Percentiles rank a stretch among this genome's conserved stretches.
phyloP scores from a whole-genome alignment of 2,888 invertebrate species.

The Calameuta idolon region DNA sequence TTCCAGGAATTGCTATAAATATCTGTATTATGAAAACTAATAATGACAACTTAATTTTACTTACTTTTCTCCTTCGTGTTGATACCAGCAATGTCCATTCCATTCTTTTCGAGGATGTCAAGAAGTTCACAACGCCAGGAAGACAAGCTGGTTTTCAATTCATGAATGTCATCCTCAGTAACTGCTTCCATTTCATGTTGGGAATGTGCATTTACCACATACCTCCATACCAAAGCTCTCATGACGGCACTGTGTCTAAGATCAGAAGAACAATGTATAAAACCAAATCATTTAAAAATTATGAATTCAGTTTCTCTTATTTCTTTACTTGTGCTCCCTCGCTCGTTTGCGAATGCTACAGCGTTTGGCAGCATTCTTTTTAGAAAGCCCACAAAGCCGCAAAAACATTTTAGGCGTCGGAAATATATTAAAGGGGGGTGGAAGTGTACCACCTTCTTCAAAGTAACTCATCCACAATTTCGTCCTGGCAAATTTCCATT shows the following conservation, averaged over 20 bases:
- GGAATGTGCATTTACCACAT: slow-evolving; percentile 88
- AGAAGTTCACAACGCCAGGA: slow-evolving; percentile 92
- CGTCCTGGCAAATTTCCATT: slow-evolving; percentile 97
- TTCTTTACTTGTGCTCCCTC: slow-evolving; percentile 46
- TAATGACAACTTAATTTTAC: slow-evolving; percentile 36
- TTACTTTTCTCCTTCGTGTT: slow-evolving; percentile 81
- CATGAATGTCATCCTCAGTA: slow-evolving; percentile 94
- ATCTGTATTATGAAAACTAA: not conserved
- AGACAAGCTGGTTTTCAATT: slow-evolving; percentile 93
- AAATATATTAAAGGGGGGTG: slow-evolving; percentile 93
- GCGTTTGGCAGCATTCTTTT: slow-evolving; percentile 49
- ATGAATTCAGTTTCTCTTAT: slow-evolving; percentile 6
- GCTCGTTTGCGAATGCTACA: slow-evolving; percentile 40
- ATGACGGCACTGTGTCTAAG: slow-evolving; percentile 82
- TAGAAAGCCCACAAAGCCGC: slow-evolving; percentile 75
- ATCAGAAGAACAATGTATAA: not conserved
- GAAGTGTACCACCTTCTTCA: slow-evolving; percentile 89
- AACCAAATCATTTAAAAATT: not conserved
- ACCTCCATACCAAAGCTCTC: slow-evolving; percentile 91
- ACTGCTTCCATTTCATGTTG: slow-evolving; percentile 86
- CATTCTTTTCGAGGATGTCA: slow-evolving; percentile 89
- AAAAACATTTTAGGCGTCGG: slow-evolving; percentile 87
- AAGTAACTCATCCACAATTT: slow-evolving; percentile 97
- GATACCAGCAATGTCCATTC: slow-evolving; percentile 84
- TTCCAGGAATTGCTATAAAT: slow-evolving; percentile 76